These are phyloP conservation scores for Panurus biarmicus DNA, from an alignment of 2,113 vertebrate genomes.

Conservation along the genomic window DNA sequence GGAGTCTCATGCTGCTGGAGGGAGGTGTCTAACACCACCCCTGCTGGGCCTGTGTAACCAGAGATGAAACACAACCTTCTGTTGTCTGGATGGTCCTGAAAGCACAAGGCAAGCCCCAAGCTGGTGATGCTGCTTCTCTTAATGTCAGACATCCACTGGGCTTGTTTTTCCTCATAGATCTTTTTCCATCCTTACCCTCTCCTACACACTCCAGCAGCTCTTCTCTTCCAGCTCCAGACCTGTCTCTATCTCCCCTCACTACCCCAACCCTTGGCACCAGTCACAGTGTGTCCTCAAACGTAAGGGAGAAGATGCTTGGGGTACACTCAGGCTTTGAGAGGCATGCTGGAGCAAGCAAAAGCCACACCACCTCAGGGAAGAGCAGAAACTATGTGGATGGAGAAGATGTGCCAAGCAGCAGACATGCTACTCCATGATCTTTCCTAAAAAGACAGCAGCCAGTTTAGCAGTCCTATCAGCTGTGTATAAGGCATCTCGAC, in stretches of 20 bases:
- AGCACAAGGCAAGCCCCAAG: neutral
- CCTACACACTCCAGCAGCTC: neutral
- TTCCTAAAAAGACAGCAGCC: neutral
- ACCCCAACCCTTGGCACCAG: neutral
- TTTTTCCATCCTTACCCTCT: neutral
- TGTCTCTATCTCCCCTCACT: neutral
- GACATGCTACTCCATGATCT: neutral
- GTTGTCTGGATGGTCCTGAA: neutral
- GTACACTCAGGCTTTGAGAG: neutral
- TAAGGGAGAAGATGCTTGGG: neutral
- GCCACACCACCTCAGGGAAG: neutral
- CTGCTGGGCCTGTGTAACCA: neutral
- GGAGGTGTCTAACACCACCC: neutral
- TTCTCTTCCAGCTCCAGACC: neutral
- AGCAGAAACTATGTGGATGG: neutral
- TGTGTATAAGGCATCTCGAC: neutral
- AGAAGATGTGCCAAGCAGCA: neutral
- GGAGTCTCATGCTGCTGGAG: fast-evolving
- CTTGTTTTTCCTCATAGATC: neutral
- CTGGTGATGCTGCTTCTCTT: neutral
- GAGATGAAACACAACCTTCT: neutral
- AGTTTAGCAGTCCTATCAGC: neutral
- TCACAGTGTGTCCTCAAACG: fast-evolving
- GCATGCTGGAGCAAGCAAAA: neutral
- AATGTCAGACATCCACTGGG: neutral